Evolutionary conservation across 2,888 invertebrate genomes (phyloP), one percentile per base, ranked within the genome.

Genomic region (Tribolium freemani): DNA sequence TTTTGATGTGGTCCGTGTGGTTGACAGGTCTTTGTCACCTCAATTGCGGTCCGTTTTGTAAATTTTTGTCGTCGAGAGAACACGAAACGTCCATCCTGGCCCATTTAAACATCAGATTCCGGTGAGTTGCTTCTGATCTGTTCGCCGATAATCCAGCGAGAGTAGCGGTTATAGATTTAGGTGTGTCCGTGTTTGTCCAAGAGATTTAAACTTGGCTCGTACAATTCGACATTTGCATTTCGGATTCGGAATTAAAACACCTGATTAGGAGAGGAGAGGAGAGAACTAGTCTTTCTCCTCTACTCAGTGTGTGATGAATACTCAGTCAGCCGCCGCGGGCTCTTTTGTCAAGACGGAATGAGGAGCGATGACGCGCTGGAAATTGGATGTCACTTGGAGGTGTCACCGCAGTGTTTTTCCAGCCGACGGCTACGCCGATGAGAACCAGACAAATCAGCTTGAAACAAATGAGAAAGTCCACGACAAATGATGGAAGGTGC

Each of bases 361-460:
- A 80, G 78, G 78, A 77, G 80, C 83, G 85, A 85, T 86, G 87
- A 87, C 85, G 85, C 82, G 82, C 83, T 85, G 86, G 86, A 87
- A 87, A 87, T 87, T 87, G 86, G 86, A 87, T 86, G 86, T 86
- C 87, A 86, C 86, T 86, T 85, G 85, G 86, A 86, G 86, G 86
- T 86, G 87, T 86, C 87, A 86, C 84, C 83, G 83, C 83, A 84
- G 84, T 86, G 85, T 86, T 85, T 86, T 85, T 85, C 84, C 84
- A 83, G 82, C 83, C 80, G 79, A 77, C 79, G 83, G 84, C 84
- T 79, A 80, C 81, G 82, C 81, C 63, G 80, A 81, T 79, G 82
- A 82, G 77, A 80, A 79, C 83, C 83, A 85, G 85, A 86, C 86
- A 85, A 86, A 86, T 86, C 85, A 85, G 84, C 84, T 81, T 83